Percentiles rank a stretch among this genome's conserved stretches.
These are phyloP conservation scores for Halocynthia aurantium DNA, from an alignment of 23 tunicate species.

Conservation along the genomic window DNA sequence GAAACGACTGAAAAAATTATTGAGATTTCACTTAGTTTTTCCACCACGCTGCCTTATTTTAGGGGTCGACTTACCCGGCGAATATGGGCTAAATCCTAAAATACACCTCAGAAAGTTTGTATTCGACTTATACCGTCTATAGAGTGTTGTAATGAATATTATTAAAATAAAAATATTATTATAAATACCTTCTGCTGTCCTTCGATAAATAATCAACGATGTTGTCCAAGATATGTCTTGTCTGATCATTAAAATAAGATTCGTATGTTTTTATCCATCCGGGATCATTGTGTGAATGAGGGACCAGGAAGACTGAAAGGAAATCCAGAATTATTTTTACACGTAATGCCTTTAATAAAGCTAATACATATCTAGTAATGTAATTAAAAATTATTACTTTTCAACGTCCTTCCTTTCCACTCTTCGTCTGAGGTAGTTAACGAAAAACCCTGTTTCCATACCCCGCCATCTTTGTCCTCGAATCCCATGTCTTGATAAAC, in stretches of 20 bases:
- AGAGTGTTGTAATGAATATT: too few species aligned
- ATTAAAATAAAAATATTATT: too few species aligned
- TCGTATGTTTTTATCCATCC: slow-evolving; percentile 98
- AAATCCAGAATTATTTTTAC: neutral
- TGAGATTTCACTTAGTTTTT: too few species aligned
- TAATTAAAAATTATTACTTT: slow-evolving; percentile 24
- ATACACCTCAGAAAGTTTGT: too few species aligned
- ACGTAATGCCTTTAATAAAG: neutral
- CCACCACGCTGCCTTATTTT: too few species aligned
- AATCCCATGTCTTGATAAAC: slow-evolving; percentile 56
- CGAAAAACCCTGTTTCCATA: slow-evolving; percentile 97
- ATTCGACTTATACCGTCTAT: too few species aligned
- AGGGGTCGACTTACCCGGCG: too few species aligned
- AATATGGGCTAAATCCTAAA: too few species aligned
- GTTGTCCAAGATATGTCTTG: slow-evolving; percentile 67
- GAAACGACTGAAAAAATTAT: slow-evolving; percentile 51
- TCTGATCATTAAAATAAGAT: slow-evolving; percentile 75
- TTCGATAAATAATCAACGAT: slow-evolving; percentile 73
- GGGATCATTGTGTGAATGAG: slow-evolving; percentile 99
- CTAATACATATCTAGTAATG: too few species aligned
- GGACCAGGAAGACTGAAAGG: slow-evolving; percentile 74
- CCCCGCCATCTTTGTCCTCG: slow-evolving; percentile 88
- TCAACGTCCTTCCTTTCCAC: slow-evolving; percentile 69
- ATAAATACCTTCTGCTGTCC: slow-evolving; percentile 44
- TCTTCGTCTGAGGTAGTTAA: slow-evolving; percentile 75